Evolutionary conservation across 2,113 vertebrate genomes (phyloP).

Genomic region (Desmodus rotundus): DNA sequence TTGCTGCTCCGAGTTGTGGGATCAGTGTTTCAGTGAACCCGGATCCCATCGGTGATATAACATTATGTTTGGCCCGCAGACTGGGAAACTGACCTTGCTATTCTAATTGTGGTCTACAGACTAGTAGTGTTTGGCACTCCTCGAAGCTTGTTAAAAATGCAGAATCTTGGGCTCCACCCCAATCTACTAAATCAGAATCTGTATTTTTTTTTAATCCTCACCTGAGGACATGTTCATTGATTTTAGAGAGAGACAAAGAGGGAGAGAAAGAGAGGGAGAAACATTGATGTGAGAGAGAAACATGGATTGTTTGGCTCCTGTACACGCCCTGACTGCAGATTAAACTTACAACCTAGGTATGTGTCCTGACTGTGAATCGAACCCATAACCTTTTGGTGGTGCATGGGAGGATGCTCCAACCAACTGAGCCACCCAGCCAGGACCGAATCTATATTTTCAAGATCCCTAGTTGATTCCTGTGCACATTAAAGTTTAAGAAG

Average conservation of each 20-base stretch:
- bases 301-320: too few relatives aligned
- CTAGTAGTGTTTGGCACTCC: neutral
- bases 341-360: too few relatives aligned
- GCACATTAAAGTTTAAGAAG: neutral
- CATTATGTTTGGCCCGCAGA: neutral
- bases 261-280: too few relatives aligned
- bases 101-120: neutral
- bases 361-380: too few relatives aligned
- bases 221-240: too few relatives aligned
- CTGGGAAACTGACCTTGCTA: neutral
- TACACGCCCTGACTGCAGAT: too few relatives aligned
- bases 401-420: too few relatives aligned
- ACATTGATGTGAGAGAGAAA: too few relatives aligned
- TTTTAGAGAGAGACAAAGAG: too few relatives aligned
- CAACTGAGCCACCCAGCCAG: too few relatives aligned
- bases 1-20: neutral
- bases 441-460: neutral
- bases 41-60: neutral
- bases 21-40: neutral
- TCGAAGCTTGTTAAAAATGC: neutral
- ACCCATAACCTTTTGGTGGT: too few relatives aligned
- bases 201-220: too few relatives aligned
- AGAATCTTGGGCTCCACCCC: neutral
- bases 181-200: slow-evolving; percentile 22
- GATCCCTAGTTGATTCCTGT: neutral